These are phyloP conservation scores for Drosophila mayri DNA, from an alignment of 1,140 invertebrate genomes.

Conservation along the genomic window DNA sequence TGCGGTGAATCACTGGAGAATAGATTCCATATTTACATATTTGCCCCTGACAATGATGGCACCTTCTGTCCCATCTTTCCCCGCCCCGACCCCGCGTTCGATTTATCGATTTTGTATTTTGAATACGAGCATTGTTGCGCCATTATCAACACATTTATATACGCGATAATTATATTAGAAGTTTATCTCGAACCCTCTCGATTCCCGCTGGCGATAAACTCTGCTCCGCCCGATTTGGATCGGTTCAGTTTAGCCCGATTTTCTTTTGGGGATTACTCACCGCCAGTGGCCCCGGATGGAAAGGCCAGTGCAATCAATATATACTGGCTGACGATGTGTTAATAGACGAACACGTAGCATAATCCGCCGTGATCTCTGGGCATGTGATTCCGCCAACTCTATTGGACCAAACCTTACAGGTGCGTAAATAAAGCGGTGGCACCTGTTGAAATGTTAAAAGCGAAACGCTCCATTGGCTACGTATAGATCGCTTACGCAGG, in stretches of 20 bases:
- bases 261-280: conserved; percentile 66
- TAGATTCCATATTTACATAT: conserved; percentile 44
- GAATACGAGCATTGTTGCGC: conserved; percentile 73
- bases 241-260: conserved; percentile 54
- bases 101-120: conserved; percentile 78
- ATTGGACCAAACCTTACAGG: conserved; percentile 56
- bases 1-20: conserved; percentile 13
- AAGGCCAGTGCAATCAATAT: conserved; percentile 30
- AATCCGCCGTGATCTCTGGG: conserved; percentile 38
- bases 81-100: conserved; percentile 16
- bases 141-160: conserved; percentile 81
- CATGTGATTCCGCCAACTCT: conserved; percentile 57
- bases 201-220: conserved; percentile 43
- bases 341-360: conserved; percentile 53
- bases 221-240: conserved; percentile 37
- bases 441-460: conserved; percentile 31
- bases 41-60: conserved; percentile 24
- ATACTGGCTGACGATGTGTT: conserved; percentile 44
- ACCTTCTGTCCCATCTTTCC: not conserved
- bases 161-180: conserved; percentile 81
- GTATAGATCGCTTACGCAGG: conserved; percentile 12
- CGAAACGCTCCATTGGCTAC: conserved; percentile 10
- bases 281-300: conserved; percentile 33
- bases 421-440: conserved; percentile 50
- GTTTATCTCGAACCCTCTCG: conserved; percentile 58